These are phyloP conservation scores for Pampus argenteus DNA, from an alignment of 2,797 vertebrate species.

Conservation along the genomic window DNA sequence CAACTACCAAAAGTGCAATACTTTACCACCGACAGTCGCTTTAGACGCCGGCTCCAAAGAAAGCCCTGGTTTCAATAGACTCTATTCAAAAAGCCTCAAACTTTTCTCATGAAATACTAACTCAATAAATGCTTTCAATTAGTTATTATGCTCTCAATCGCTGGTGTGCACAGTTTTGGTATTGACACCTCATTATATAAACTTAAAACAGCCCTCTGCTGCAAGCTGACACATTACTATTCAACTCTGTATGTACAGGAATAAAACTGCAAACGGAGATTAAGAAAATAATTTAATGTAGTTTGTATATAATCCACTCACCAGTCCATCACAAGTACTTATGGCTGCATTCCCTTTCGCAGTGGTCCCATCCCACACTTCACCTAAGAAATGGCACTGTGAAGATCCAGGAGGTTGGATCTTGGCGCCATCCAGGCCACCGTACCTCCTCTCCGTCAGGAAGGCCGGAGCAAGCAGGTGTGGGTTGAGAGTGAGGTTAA, in stretches of 20 bases:
- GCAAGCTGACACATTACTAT: not conserved
- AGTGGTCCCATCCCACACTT: slow-evolving; percentile 82
- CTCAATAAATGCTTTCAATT: no score
- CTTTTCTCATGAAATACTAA: no score
- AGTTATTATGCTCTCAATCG: no score
- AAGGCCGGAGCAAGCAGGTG: slow-evolving; percentile 91
- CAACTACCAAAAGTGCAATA: no score
- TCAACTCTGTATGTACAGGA: not conserved
- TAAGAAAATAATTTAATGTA: not conserved
- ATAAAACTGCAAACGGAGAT: not conserved
- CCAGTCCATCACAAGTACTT: slow-evolving; percentile 94
- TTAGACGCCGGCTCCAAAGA: no score
- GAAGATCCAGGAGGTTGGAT: slow-evolving; percentile 67
- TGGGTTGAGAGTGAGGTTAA: slow-evolving; percentile 92
- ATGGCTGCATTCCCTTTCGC: slow-evolving; percentile 88
- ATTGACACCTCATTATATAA: not conserved
- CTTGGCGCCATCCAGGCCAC: slow-evolving; percentile 81
- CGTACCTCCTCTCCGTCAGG: slow-evolving; percentile 88
- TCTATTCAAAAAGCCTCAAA: no score
- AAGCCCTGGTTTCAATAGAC: no score
- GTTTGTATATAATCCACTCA: slow-evolving; percentile 78
- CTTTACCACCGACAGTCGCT: no score
- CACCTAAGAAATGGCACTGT: slow-evolving; percentile 91
- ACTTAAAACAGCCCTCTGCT: not conserved
- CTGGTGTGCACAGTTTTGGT: slow-evolving; percentile 3